phyloP scores from a whole-genome alignment of 2,888 invertebrate species.

The Cephus pygmeus region DNA sequence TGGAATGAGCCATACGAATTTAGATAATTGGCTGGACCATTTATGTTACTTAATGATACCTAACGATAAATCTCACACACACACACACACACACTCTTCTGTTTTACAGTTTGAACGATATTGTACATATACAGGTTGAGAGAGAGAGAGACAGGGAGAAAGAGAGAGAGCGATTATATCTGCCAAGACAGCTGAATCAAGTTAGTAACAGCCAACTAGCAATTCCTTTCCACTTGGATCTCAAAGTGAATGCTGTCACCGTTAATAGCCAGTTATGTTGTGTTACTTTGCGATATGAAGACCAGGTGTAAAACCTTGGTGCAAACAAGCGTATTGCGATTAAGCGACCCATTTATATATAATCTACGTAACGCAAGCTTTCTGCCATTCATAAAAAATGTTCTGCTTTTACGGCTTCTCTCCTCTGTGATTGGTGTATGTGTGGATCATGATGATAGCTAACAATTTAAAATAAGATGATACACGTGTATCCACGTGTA shows the following conservation, averaged over 20 bases:
- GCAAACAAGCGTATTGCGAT: neutral
- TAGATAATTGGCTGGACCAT: neutral
- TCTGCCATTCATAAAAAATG: neutral
- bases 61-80: neutral
- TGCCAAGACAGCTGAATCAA: neutral
- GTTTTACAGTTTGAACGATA: neutral
- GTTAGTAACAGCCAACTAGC: neutral
- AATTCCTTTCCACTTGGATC: neutral
- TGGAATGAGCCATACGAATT: neutral
- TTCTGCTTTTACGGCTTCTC: neutral
- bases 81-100: neutral
- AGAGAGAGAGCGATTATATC: neutral
- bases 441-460: neutral
- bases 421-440: neutral
- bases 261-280: neutral
- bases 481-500: neutral
- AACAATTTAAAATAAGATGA: neutral
- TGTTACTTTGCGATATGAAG: neutral
- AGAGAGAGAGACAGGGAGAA: neutral
- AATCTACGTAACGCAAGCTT: neutral
- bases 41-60: neutral
- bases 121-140: neutral
- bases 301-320: neutral
- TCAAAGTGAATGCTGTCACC: neutral
- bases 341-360: neutral